Percentiles rank a stretch among this genome's conserved stretches.
These are phyloP conservation scores for Chaetops frenatus DNA, from an alignment of 2,113 vertebrate species.

Conservation along the genomic window DNA sequence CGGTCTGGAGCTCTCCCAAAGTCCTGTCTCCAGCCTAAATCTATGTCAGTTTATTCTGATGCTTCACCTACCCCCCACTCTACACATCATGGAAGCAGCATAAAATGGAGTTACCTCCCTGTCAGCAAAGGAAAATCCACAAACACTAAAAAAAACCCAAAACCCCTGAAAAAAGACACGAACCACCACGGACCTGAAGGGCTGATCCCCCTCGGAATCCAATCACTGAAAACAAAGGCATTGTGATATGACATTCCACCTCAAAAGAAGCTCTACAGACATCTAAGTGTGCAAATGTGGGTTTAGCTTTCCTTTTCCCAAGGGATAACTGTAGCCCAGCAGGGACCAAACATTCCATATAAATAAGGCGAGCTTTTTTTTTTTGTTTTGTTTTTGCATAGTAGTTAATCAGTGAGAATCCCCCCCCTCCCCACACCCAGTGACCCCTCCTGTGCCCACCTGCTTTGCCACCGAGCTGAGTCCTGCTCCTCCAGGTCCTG, in stretches of 20 bases:
- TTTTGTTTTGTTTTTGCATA: conserved; percentile 72
- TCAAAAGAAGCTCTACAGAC: conserved; percentile 5
- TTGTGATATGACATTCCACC: background rate
- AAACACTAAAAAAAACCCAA: background rate
- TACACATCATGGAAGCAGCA: background rate
- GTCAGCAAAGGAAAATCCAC: conserved; percentile 19
- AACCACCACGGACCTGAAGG: background rate
- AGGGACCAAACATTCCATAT: conserved; percentile 42
- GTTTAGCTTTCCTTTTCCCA: conserved; percentile 40
- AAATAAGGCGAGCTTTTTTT: conserved; percentile 75
- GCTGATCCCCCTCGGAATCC: background rate
- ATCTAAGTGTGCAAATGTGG: conserved; percentile 27
- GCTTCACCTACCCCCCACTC: background rate
- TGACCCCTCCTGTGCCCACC: conserved; percentile 35
- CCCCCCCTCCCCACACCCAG: conserved; percentile 15
- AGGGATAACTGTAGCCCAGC: conserved; percentile 8
- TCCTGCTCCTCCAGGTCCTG: background rate
- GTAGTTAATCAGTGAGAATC: conserved; percentile 68
- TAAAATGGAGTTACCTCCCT: conserved; percentile 7
- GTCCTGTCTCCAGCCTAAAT: background rate
- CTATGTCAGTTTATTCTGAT: background rate
- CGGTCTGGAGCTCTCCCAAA: background rate
- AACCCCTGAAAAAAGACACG: background rate
- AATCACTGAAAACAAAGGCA: background rate
- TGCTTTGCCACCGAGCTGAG: conserved; percentile 62